A percentile compares a stretch with the other conserved stretches of the same genome.
Evolutionary conservation across 2,888 invertebrate genomes (phyloP).

Genomic region (Nephrotoma guestfalica): DNA sequence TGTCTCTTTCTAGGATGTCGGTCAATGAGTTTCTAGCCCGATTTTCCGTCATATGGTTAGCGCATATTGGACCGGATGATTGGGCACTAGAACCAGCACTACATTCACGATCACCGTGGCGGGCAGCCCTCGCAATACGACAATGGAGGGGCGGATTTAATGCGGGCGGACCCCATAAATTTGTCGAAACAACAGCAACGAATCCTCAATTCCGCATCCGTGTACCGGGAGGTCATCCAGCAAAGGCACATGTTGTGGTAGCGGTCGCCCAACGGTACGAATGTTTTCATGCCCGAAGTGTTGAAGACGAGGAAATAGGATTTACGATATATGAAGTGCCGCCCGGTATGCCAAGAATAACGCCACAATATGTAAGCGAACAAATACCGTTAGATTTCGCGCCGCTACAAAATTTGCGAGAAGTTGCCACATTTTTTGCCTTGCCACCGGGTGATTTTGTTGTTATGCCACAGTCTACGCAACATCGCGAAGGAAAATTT

Average conservation of each 20-base stretch:
- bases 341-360: constrained; percentile 42
- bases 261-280: constrained; percentile 54
- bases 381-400: constrained; percentile 24
- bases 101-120: constrained; percentile 50
- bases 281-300: constrained; percentile 27
- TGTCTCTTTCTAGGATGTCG: constrained; percentile 13
- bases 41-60: constrained; percentile 32
- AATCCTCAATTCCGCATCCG: constrained; percentile 58
- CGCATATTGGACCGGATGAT: constrained; percentile 63
- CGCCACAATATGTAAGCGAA: constrained; percentile 43
- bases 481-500: constrained; percentile 53
- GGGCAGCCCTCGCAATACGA: constrained; percentile 51
- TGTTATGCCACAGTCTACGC: constrained; percentile 55
- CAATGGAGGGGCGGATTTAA: constrained; percentile 54
- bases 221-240: constrained; percentile 42
- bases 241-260: constrained; percentile 56
- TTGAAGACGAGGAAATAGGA: constrained; percentile 43
- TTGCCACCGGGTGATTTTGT: constrained; percentile 60
- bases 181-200: constrained; percentile 46
- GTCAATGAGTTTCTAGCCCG: constrained; percentile 16
- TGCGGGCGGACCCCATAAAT: constrained; percentile 52
- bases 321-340: constrained; percentile 58
- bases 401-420: constrained; percentile 32
- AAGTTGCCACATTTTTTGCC: constrained; percentile 59
- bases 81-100: constrained; percentile 47